Evolutionary conservation across 2,888 invertebrate species (phyloP), one percentile per base, ranked within the genome.

Genomic region (Yponomeuta plumbellus): DNA sequence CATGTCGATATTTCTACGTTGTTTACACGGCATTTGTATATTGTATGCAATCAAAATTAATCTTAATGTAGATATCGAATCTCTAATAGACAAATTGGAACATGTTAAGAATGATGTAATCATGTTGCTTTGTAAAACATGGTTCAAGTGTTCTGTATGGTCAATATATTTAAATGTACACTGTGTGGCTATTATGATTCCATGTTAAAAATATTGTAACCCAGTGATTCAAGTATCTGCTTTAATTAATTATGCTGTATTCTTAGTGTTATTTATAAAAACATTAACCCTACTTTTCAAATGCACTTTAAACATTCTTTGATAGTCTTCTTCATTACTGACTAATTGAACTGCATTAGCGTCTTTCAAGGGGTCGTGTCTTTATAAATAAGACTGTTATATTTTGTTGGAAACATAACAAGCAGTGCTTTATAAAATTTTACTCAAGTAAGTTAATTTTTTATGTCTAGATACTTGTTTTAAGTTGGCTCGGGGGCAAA

Each of bases 401-500:
- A 83, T 83, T 82, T 82, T 79, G 79, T 84, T 82, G 74, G 75
- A 80, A 80, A 82, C 80, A 79, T 80, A 83, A 86, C 80, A 78
- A 81, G 84, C 85, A 81, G 84, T 86, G 87, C 87, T 89, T 88
- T 77, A 84, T 85, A 85, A 81, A 81, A 83, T 84, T 74, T 76
- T 80, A 80, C 73, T 78, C 77, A 75, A 78, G 75, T 86, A 86
- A 84, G 84, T 82, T 52, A 65, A 13, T 23, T 85, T 83, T 80
- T 79, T 80, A 76, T 80, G 74, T 26, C n/a, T n/a, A 26, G 26
- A 83, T 77, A 75, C 74, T 78, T 79, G 34, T 77, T 80, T 85
- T 85, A 84, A 84, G 83, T 85, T 83, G 88, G 87, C 89, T 89
- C 89, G 84, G 89, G 73, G 80, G 86, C 88, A 90, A 88, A 88